Evolutionary conservation across 2,888 invertebrate species (phyloP), one percentile per base, ranked within the genome.

Genomic region (Erannis defoliaria): DNA sequence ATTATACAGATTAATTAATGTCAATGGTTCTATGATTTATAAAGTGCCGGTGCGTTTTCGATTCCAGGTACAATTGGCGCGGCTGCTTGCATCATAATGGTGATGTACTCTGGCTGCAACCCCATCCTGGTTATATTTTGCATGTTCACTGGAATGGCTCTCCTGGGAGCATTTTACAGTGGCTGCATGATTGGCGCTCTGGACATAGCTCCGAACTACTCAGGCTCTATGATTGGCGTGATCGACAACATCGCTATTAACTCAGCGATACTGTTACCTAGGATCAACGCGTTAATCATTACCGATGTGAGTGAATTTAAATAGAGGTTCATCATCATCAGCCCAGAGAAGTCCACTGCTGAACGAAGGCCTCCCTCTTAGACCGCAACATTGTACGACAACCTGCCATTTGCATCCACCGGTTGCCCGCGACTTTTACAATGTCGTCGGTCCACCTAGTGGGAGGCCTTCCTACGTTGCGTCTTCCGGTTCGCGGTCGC

Each of bases 131-230:
- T 82, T 40, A 81, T 93, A 5, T 86, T 93, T 40, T 81, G 94
- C 65, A 90, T 94, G 72, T 93, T 93, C 26, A 63, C 93, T 26
- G 88, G 81, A 42, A 87, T 94, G 90, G 88, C 88, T 31, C 84
- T 93, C 26, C 94, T 94, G 92, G 94, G 94, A 1, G 89, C 94
- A 16, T 94, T 93, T 72, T 94, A 94, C 75, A 92, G 94, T 55
- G 93, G 93, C 19, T 86, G 94, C 82, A 90, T 94, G 72, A 91
- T 94, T 6, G 93, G 93, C 70, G 86, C 90, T 1, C 75, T 94
- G 37, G 94, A 94, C 73, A 75, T 94, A 23, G 85, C 91, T 23
- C 90, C 93, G 1, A 94, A 94, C 71, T 94, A 85, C 72, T 90
- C 93, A 0, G 94, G 93, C 5, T 88, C 90, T 1, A 72, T 92